Evolutionary conservation across 2,797 vertebrate species (phyloP), one percentile per base, ranked within the genome.

Genomic region (Pangasius djambal): DNA sequence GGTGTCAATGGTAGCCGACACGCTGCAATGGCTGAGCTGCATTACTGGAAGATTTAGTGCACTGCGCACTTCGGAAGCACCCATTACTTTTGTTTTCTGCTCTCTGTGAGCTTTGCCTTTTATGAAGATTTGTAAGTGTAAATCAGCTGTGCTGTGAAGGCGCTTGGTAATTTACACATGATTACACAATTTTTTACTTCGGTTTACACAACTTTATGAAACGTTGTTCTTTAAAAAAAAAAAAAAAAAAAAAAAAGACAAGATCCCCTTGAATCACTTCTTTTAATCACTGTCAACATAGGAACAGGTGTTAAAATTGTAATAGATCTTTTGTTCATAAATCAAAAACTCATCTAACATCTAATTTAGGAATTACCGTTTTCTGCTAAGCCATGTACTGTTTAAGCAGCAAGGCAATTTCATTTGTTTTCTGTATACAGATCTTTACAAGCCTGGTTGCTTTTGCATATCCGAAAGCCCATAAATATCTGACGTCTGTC

Each of bases 391-490:
- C 18, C 25, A 18, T 52, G 50, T 31, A 50, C 52, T 85, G 86
- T 89, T 87, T 44, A 89, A 83, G 77, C 79, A 85, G 75, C 70
- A 63, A 86, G 28, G 31, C 28, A 2, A 8, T 63, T 77, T 63
- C 40, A 31, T 89, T 86, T 77, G 65, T 92, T 89, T 86, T 57
- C 81, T 67, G 63, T 89, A 57, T 12, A 55, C 82, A 88, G 74
- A 74, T 85, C 87, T 50, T 86, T 63, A 75, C 37, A 70, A 75
- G 72, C 65, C 50, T 37, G 48, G 31, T 67, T 70, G 84, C 83
- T 81, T 90, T 61, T 83, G 67, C 86, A 74, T 77, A 69, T 50
- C 52, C 25, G 9, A 57, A 77, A 74, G 59, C 74, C 86, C 31
- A 70, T 77, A 88, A 86, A 85, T 90, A 81, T 84, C 69, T 59